Percentiles rank a stretch among this genome's conserved stretches.
phyloP scores from a whole-genome alignment of 2,113 vertebrate genomes.

The Smithornis capensis region DNA sequence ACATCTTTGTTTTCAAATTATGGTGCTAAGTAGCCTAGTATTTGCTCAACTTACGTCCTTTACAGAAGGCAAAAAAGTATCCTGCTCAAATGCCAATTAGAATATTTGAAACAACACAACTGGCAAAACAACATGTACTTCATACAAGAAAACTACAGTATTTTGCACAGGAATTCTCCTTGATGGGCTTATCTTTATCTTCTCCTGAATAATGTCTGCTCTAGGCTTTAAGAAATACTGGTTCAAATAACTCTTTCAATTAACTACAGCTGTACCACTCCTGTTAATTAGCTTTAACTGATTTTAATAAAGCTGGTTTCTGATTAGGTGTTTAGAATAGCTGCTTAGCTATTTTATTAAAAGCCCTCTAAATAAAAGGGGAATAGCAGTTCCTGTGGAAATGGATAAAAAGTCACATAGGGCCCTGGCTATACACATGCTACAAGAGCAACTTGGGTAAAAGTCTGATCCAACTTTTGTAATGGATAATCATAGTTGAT shows the following conservation, averaged over 20 bases:
- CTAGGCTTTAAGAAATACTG: background rate
- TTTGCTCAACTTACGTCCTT: background rate
- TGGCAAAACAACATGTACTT: background rate
- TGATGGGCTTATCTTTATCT: background rate
- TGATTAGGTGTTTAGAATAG: background rate
- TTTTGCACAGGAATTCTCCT: background rate
- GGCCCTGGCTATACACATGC: background rate
- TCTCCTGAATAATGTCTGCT: background rate
- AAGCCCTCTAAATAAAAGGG: background rate
- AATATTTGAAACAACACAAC: background rate
- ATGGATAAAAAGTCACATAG: background rate
- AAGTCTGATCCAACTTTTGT: background rate
- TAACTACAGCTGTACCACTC: background rate
- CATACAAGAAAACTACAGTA: background rate
- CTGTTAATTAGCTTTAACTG: background rate
- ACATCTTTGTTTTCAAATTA: background rate
- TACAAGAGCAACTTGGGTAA: background rate
- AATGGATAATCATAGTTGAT: background rate
- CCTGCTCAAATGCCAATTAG: background rate
- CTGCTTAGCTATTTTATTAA: background rate
- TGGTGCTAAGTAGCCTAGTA: background rate
- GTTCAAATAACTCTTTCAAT: background rate
- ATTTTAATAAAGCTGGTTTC: background rate
- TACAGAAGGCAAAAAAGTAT: background rate
- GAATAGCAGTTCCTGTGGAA: background rate